These are phyloP conservation scores for Camponotus floridanus DNA, from an alignment of 1,140 invertebrate species.

Conservation along the genomic window DNA sequence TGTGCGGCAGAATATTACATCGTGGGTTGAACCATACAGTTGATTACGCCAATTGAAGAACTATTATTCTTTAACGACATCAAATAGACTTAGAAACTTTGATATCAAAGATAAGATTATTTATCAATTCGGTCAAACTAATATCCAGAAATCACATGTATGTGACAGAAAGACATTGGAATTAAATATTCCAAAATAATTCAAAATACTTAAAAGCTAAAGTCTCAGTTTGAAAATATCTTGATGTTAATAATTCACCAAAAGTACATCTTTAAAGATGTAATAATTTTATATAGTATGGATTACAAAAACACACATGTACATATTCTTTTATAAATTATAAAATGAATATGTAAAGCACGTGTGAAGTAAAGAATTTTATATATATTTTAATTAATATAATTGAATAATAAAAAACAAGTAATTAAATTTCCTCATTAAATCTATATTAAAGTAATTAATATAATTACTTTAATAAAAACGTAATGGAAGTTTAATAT, in stretches of 20 bases:
- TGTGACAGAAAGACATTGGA: not conserved
- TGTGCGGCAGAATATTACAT: constrained; percentile 12
- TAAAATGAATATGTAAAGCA: not conserved
- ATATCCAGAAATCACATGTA: not conserved
- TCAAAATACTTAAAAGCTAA: not conserved
- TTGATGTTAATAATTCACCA: not conserved
- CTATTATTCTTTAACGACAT: not conserved
- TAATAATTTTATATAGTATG: too few species aligned
- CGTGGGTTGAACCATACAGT: not conserved
- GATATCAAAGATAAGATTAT: not conserved
- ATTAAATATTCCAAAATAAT: not conserved
- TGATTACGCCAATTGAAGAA: not conserved
- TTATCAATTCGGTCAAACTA: not conserved
- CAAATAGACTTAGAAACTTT: too few species aligned
- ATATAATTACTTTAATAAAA: too few species aligned
- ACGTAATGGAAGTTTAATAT: too few species aligned
- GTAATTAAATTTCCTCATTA: not conserved
- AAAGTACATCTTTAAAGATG: too few species aligned
- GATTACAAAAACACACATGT: too few species aligned
- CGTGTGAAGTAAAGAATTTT: not conserved
- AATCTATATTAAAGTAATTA: not conserved
- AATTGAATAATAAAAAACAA: too few species aligned
- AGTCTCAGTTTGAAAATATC: not conserved
- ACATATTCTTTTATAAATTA: not conserved
- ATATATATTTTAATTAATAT: not conserved